Evolutionary conservation across 1,140 invertebrate species (phyloP).

Genomic region (Telenomus remus): DNA sequence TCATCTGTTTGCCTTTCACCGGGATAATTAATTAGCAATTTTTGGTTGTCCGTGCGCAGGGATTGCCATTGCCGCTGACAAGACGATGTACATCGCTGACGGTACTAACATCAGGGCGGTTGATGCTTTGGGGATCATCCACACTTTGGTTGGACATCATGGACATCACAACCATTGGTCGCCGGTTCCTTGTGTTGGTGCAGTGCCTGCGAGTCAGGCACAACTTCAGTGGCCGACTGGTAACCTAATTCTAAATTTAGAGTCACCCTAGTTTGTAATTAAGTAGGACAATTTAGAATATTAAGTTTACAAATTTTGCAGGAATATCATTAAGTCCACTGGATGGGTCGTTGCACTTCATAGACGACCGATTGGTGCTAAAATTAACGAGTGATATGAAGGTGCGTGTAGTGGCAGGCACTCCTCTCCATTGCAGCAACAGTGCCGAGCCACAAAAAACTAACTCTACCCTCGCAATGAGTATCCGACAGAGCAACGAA

Average conservation of each 20-base stretch:
- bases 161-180: conserved; percentile 94
- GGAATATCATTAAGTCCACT: conserved; percentile 92
- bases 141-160: conserved; percentile 94
- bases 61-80: conserved; percentile 91
- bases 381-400: conserved; percentile 94
- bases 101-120: conserved; percentile 95
- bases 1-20: neutral
- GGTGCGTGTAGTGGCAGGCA: conserved; percentile 92
- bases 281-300: too few species aligned
- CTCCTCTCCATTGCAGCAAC: conserved; percentile 87
- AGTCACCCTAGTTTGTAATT: too few species aligned
- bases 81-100: conserved; percentile 95
- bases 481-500: conserved; percentile 73
- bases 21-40: conserved; percentile 27
- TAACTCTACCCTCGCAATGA: conserved; percentile 45
- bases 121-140: conserved; percentile 92
- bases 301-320: too few species aligned
- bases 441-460: conserved; percentile 59
- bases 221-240: conserved; percentile 96
- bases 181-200: conserved; percentile 88
- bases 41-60: conserved; percentile 71
- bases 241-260: conserved; percentile 11
- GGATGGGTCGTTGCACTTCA: conserved; percentile 94
- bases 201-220: conserved; percentile 85
- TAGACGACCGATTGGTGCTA: conserved; percentile 94